A percentile compares a stretch with the other conserved stretches of the same genome.
Conservation (phyloP, 1,140 invertebrate species). For the Drosophila sechellia region DNA sequence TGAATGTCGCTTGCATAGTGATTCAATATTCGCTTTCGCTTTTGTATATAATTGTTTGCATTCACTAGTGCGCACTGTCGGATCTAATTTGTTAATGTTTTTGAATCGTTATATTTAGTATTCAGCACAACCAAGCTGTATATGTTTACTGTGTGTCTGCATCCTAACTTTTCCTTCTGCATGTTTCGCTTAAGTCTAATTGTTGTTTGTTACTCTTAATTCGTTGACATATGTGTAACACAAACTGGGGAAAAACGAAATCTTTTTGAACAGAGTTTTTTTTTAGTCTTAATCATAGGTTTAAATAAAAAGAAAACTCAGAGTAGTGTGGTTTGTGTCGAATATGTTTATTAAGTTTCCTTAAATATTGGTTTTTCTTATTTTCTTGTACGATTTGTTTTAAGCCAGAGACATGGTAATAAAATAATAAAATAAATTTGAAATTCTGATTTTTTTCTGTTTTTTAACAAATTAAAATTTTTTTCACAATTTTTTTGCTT, state of each 20-base stretch:
- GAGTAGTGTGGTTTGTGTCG: conserved; percentile 9
- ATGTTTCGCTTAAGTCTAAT: conserved; percentile 26
- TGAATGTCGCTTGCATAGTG: conserved; percentile 32
- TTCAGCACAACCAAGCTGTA: conserved; percentile 78
- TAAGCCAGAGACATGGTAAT: conserved; percentile 29
- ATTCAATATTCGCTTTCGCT: conserved; percentile 30
- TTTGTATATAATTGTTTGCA: conserved; percentile 17
- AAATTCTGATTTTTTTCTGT: conserved; percentile 19
- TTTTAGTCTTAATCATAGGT: neutral
- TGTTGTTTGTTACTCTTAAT: conserved; percentile 21
- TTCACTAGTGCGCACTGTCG: conserved; percentile 1
- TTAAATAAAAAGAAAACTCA: conserved; percentile 43
- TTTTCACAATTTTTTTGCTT: conserved; percentile 16
- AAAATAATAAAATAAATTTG: conserved; percentile 34
- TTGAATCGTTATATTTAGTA: conserved; percentile 53
- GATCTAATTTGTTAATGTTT: conserved; percentile 12
- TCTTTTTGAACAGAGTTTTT: neutral
- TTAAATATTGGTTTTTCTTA: conserved; percentile 29
- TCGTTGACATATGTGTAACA: conserved; percentile 33
- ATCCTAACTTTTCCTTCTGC: neutral
- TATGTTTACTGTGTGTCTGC: conserved; percentile 20
- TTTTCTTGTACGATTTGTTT: conserved; percentile 20
- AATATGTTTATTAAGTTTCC: conserved; percentile 38
- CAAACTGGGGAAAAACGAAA: conserved; percentile 4
- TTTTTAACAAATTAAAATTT: conserved; percentile 39